phyloP scores from a whole-genome alignment of 2,797 vertebrate species.

The Meda fulgida region DNA sequence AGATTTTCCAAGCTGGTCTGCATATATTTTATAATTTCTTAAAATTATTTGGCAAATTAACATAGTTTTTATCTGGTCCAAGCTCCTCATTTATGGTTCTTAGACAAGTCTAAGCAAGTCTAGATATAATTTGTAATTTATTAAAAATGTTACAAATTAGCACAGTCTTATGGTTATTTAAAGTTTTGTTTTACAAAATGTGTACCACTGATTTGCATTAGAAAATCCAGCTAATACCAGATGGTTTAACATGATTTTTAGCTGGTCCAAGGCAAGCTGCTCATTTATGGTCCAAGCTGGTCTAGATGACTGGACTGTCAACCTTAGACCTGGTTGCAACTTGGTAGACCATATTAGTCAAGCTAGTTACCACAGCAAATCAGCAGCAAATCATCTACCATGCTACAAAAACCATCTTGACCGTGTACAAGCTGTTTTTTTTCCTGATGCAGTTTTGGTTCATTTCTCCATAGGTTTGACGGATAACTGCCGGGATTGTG shows the following conservation, averaged over 20 bases:
- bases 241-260: not conserved
- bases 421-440: not conserved
- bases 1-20: not conserved
- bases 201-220: not conserved
- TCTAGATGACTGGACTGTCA: not conserved
- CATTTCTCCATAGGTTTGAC: constrained; percentile 68
- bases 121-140: no score
- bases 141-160: no score
- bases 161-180: not conserved
- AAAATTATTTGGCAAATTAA: not conserved
- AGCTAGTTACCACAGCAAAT: not conserved
- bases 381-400: not conserved
- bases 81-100: no score
- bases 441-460: not conserved
- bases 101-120: no score
- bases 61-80: no score
- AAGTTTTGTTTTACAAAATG: not conserved
- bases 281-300: not conserved
- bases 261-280: not conserved
- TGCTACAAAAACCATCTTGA: not conserved
- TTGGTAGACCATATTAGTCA: not conserved
- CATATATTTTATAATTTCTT: no score
- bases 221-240: not conserved
- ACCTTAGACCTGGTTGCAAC: not conserved
- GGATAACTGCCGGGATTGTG: constrained; percentile 76